Evolutionary conservation across 2,113 vertebrate species (phyloP).

Genomic region (Amphiprion ocellaris): DNA sequence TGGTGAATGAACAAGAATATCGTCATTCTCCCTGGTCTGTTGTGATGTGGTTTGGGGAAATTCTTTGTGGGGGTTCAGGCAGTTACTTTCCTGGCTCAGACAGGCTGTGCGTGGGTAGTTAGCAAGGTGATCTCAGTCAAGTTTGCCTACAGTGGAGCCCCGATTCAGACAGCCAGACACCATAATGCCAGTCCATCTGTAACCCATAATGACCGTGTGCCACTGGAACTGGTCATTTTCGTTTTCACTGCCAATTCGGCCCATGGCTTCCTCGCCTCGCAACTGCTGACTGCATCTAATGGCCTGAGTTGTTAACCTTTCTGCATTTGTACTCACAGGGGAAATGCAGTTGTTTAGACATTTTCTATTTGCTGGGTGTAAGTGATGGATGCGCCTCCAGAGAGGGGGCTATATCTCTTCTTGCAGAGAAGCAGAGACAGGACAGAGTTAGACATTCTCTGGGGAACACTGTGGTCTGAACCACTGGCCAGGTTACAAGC

Average conservation of each 20-base stretch:
- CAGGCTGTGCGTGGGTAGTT: slow-evolving; percentile 71
- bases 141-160: slow-evolving; percentile 79
- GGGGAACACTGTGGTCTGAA: slow-evolving; percentile 65
- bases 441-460: slow-evolving; percentile 63
- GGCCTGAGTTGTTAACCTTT: slow-evolving; percentile 73
- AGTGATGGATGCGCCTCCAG: slow-evolving; percentile 80
- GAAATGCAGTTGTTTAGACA: slow-evolving; percentile 81
- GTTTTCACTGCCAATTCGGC: slow-evolving; percentile 72
- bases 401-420: slow-evolving; percentile 74
- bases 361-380: slow-evolving; percentile 77
- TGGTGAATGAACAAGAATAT: slow-evolving; percentile 66
- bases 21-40: slow-evolving; percentile 58
- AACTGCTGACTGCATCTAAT: slow-evolving; percentile 76
- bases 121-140: slow-evolving; percentile 80
- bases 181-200: slow-evolving; percentile 80
- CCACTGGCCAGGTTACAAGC: slow-evolving; percentile 69
- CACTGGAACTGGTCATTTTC: slow-evolving; percentile 80
- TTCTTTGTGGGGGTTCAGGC: slow-evolving; percentile 70
- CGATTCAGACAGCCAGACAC: slow-evolving; percentile 82
- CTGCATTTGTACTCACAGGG: slow-evolving; percentile 69
- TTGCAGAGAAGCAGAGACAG: slow-evolving; percentile 66
- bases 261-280: slow-evolving; percentile 60
- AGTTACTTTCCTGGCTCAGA: slow-evolving; percentile 75
- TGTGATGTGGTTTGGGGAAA: slow-evolving; percentile 79
- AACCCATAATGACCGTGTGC: slow-evolving; percentile 80